Percentiles rank a stretch among this genome's conserved stretches.
These are phyloP conservation scores for Struthidea cinerea DNA, from an alignment of 2,113 vertebrate species.

Conservation along the genomic window DNA sequence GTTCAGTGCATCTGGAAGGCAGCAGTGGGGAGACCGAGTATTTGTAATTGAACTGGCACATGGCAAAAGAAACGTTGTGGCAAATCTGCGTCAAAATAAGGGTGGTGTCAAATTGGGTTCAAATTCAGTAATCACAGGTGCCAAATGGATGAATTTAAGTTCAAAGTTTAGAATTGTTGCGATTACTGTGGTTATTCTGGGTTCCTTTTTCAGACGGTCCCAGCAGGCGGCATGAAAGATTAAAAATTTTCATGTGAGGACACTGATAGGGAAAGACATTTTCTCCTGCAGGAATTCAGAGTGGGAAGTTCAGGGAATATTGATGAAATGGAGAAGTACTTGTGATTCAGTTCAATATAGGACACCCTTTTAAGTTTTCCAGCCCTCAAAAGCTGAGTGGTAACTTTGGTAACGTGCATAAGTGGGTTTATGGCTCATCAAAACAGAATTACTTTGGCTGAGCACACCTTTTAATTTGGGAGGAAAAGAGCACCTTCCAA, in stretches of 20 bases:
- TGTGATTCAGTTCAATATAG: not conserved
- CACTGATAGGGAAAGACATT: not conserved
- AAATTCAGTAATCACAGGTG: not conserved
- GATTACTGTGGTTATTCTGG: not conserved
- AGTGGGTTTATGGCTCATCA: not conserved
- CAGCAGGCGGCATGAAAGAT: not conserved
- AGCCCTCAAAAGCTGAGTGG: not conserved
- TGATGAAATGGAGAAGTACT: not conserved
- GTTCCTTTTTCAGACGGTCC: not conserved
- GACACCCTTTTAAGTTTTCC: not conserved
- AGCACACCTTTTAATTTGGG: not conserved
- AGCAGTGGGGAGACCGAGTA: not conserved
- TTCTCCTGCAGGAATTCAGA: not conserved
- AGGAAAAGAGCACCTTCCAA: not conserved
- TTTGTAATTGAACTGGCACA: constrained; percentile 23
- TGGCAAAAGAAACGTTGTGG: not conserved
- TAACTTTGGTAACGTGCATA: not conserved
- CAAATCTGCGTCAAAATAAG: constrained; percentile 33
- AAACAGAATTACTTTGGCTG: not conserved
- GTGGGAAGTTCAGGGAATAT: not conserved
- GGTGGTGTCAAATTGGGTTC: not conserved
- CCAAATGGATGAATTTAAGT: constrained; percentile 6
- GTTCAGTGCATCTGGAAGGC: constrained; percentile 36
- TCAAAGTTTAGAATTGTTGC: not conserved
- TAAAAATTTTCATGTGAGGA: not conserved